Evolutionary conservation across 2,888 invertebrate genomes (phyloP).

Genomic region (Rhamphomyia laevipes): DNA sequence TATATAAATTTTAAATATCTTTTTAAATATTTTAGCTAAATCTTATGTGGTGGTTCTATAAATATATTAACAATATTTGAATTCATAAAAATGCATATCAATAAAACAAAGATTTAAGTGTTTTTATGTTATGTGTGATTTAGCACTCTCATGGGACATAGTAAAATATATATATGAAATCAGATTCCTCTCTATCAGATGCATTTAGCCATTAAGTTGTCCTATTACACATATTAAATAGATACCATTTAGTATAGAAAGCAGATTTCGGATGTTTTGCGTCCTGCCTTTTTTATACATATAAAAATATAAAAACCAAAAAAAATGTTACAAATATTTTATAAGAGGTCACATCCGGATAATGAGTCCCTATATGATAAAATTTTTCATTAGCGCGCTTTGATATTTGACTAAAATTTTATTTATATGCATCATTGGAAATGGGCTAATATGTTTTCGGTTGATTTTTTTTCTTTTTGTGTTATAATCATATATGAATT

Average conservation of each 20-base stretch:
- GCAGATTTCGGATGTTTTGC: conserved; percentile 10
- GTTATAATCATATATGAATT: too few relatives aligned
- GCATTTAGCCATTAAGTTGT: too few relatives aligned
- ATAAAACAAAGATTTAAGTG: conserved; percentile 11
- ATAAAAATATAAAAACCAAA: too few relatives aligned
- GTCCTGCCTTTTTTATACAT: background rate
- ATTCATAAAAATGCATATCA: background rate
- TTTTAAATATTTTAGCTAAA: too few relatives aligned
- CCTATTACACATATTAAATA: too few relatives aligned
- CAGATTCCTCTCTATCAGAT: too few relatives aligned
- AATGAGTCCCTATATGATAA: background rate
- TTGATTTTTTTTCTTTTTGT: too few relatives aligned
- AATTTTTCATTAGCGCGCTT: conserved; percentile 2
- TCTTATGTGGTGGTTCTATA: too few relatives aligned
- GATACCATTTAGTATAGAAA: background rate
- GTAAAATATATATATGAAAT: too few relatives aligned
- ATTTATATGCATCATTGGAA: conserved; percentile 14
- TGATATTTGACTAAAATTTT: conserved; percentile 34
- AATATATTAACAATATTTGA: too few relatives aligned
- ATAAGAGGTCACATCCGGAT: conserved; percentile 25
- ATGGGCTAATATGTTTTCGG: too few relatives aligned
- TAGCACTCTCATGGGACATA: conserved; percentile 7
- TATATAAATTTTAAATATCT: too few relatives aligned
- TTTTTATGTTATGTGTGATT: conserved; percentile 7
- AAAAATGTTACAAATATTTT: conserved; percentile 6